Base-by-base conservation (phyloP, 2,113 vertebrate species). In the Dunckerocampus dactyliophorus region DNA sequence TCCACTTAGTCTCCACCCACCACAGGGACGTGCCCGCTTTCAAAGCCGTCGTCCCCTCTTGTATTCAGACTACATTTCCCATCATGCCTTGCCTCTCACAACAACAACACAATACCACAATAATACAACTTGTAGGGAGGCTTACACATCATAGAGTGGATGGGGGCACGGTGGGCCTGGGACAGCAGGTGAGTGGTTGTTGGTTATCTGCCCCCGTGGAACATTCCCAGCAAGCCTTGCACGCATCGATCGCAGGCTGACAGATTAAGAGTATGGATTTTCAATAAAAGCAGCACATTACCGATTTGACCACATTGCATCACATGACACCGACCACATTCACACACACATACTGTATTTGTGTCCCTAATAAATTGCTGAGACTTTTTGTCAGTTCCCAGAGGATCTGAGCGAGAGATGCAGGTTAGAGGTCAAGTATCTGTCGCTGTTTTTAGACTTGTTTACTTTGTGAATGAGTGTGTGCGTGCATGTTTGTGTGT, bases 261-360 rank as follows among this genome's bases (percentile, higher is more conserved):
- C 87, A 91, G 89, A 91, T 91, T 88, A 89, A 88, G 81, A 87
- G 85, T 90, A 90, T 91, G 87, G 90, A 91, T 91, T 90, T 87
- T 87, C 89, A 86, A 90, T 91, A 90, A 90, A 89, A 88, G 85
- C 79, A 88, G 88, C 84, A 89, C 88, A 88, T 89, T 89, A 88
- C 87, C 87, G 81, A 69, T 79, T 76, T 67, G 82, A 80, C 46
- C 16, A 66, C 49, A n/a, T 46, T 47, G 63, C 66, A 59, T 75
- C 69, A 68, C 65, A 75, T 63, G 75, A 34, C 31, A 8, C 31
- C 7, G 31, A 62, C 17, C 28, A 43, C 63, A 46, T 76, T 74
- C 60, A 22, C 53, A 45, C 8, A 53, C 21, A 53, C 28, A 54
- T 14, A 16, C 50, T n/a, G n/a, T n/a, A 14, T 48, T 8, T 48